Evolutionary conservation across 2,797 vertebrate genomes (phyloP).

Genomic region (Pipistrellus nathusii): DNA sequence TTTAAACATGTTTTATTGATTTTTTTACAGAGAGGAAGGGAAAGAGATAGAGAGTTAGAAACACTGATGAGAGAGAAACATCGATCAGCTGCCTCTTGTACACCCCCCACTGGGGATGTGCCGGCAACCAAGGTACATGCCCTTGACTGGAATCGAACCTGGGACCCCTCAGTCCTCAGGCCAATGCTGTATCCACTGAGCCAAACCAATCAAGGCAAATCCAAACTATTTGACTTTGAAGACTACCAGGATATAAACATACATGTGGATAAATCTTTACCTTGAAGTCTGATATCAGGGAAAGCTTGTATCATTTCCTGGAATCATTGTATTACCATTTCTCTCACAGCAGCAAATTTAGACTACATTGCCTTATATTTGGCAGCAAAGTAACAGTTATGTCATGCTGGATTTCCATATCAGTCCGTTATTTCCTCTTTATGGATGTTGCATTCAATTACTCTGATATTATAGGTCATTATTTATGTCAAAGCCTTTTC

Average conservation of each 20-base stretch:
- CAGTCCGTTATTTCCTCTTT: constrained; percentile 59
- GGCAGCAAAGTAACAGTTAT: constrained; percentile 54
- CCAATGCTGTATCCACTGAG: too few species aligned
- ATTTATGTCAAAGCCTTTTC: constrained; percentile 64
- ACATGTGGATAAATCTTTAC: constrained; percentile 33
- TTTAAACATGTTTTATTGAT: too few species aligned
- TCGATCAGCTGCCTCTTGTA: too few species aligned
- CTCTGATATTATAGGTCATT: constrained; percentile 57
- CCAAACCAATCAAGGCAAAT: neutral
- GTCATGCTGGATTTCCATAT: constrained; percentile 60
- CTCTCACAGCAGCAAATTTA: constrained; percentile 54
- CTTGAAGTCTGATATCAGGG: constrained; percentile 47
- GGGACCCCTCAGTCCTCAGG: too few species aligned
- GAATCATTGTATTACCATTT: constrained; percentile 38
- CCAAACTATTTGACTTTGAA: constrained; percentile 56
- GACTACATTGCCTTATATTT: neutral
- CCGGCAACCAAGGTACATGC: too few species aligned
- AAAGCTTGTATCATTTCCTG: constrained; percentile 78
- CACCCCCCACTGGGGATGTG: too few species aligned
- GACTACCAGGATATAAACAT: constrained; percentile 52
- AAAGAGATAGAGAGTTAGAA: too few species aligned
- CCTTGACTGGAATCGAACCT: too few species aligned
- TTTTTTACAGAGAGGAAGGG: too few species aligned
- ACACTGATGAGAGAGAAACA: too few species aligned
- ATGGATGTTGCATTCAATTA: constrained; percentile 58